Percentiles rank a stretch among this genome's conserved stretches.
These are phyloP conservation scores for Taurulus bubalis DNA, from an alignment of 2,113 vertebrate genomes.

Conservation along the genomic window DNA sequence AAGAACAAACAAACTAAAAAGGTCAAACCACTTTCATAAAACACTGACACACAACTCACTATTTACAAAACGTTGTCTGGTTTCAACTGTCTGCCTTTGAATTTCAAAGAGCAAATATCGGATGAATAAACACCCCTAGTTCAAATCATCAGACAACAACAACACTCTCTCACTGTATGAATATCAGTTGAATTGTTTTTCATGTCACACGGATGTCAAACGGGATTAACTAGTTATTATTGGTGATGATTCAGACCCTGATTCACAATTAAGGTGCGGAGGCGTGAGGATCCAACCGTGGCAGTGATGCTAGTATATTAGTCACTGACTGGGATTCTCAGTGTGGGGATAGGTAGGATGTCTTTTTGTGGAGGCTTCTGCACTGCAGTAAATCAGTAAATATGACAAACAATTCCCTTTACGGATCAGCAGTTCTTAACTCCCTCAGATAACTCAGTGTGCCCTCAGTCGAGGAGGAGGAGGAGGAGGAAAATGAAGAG, in stretches of 20 bases:
- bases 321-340: conserved; percentile 59
- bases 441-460: conserved; percentile 21
- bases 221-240: conserved; percentile 56
- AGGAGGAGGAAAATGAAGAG: not conserved
- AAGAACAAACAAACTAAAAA: conserved; percentile 32
- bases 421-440: conserved; percentile 28
- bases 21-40: conserved; percentile 7
- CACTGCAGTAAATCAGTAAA: not conserved
- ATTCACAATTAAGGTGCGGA: conserved; percentile 58
- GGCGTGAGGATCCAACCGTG: conserved; percentile 51
- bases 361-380: conserved; percentile 28
- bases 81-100: not conserved
- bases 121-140: not conserved
- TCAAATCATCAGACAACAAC: conserved; percentile 23
- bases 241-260: conserved; percentile 71
- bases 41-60: not conserved
- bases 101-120: conserved; percentile 5
- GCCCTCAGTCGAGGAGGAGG: conserved; percentile 8
- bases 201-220: conserved; percentile 52
- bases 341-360: conserved; percentile 41
- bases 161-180: not conserved
- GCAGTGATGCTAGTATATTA: conserved; percentile 55
- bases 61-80: not conserved
- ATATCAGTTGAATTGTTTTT: conserved; percentile 49
- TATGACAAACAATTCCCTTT: conserved; percentile 25